Conservation (phyloP, 2,888 invertebrate genomes). For the Aleiodes testaceus region DNA sequence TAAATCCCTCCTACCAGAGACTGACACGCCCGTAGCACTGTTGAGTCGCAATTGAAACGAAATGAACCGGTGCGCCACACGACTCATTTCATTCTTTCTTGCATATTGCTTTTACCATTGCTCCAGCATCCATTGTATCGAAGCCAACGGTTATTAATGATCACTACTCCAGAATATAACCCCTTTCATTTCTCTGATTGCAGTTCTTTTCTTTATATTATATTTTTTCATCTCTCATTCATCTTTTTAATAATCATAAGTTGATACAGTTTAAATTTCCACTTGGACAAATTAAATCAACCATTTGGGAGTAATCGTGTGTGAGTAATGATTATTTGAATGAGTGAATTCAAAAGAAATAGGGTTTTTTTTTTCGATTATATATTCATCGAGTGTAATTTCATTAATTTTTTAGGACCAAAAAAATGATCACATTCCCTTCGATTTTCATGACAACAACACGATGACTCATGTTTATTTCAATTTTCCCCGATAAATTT, state of each 20-base stretch:
- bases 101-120: conserved; percentile 38
- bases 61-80: conserved; percentile 47
- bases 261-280: conserved; percentile 18
- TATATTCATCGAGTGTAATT: too few species aligned
- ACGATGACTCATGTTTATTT: too few species aligned
- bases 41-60: conserved; percentile 54
- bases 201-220: conserved; percentile 10
- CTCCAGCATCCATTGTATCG: conserved; percentile 33
- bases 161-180: conserved; percentile 18
- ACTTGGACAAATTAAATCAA: conserved; percentile 29
- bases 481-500: too few species aligned
- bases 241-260: not conserved
- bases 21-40: conserved; percentile 40
- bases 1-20: conserved; percentile 24
- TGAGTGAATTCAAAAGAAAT: conserved; percentile 6
- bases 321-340: conserved; percentile 18
- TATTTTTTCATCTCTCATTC: not conserved
- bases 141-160: conserved; percentile 43
- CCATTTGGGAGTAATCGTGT: conserved; percentile 41
- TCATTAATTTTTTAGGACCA: too few species aligned
- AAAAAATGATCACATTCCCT: too few species aligned
- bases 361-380: not conserved
- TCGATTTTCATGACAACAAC: too few species aligned
- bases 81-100: conserved; percentile 36
- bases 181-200: conserved; percentile 5